A percentile compares a stretch with the other conserved stretches of the same genome.
These are phyloP conservation scores for Tenebrosternarchus preto DNA, from an alignment of 2,113 vertebrate species.

Conservation along the genomic window DNA sequence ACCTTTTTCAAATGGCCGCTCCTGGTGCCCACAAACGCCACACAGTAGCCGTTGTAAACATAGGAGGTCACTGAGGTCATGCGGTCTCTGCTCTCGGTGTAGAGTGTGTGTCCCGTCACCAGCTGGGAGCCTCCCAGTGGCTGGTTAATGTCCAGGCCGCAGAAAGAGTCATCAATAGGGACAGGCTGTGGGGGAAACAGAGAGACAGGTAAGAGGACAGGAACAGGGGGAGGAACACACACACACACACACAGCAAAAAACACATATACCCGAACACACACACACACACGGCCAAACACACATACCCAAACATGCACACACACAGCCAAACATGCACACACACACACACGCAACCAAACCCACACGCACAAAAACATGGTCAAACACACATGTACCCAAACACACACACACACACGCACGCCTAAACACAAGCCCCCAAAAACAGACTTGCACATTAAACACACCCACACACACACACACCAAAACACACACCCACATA, in stretches of 20 bases:
- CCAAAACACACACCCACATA: constrained; percentile 6
- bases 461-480: constrained; percentile 17
- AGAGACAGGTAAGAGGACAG: neutral
- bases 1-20: constrained; percentile 96
- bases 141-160: constrained; percentile 98
- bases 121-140: constrained; percentile 91
- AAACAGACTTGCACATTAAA: constrained; percentile 14
- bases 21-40: constrained; percentile 96
- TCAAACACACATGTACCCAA: no score
- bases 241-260: no score
- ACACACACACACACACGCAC: no score
- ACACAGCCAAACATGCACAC: constrained; percentile 5
- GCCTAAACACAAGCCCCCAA: no score
- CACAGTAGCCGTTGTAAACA: constrained; percentile 93
- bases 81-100: constrained; percentile 88
- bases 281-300: no score
- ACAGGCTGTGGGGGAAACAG: constrained; percentile 81
- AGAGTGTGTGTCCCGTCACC: constrained; percentile 89
- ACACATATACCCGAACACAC: no score
- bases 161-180: constrained; percentile 97
- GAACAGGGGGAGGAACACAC: constrained; percentile 3
- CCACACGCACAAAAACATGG: neutral
- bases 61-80: constrained; percentile 97
- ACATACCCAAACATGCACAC: neutral
- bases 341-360: constrained; percentile 1